These are phyloP conservation scores for Myotis planiceps DNA, from an alignment of 2,797 vertebrate species.

Conservation along the genomic window DNA sequence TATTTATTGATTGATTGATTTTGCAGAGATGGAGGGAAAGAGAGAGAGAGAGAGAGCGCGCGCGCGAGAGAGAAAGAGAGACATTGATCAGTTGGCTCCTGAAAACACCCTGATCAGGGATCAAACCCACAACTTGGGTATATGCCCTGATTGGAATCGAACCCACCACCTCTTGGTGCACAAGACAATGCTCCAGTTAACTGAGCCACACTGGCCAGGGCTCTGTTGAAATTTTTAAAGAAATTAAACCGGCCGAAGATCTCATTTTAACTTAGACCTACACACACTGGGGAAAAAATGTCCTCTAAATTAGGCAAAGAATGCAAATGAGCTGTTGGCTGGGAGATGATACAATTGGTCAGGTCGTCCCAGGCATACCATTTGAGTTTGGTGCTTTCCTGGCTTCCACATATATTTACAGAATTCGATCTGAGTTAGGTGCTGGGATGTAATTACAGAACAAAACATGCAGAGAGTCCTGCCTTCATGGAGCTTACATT, in stretches of 20 bases:
- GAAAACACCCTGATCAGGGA: background rate
- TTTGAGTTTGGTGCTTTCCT: background rate
- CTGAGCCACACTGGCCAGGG: too few species aligned
- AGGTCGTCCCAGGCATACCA: background rate
- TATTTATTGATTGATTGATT: background rate
- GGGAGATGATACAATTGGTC: background rate
- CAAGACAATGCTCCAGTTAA: too few species aligned
- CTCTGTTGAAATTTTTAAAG: background rate
- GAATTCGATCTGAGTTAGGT: background rate
- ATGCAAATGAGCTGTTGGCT: background rate
- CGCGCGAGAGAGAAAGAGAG: background rate
- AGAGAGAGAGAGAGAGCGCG: too few species aligned
- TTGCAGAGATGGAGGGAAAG: background rate
- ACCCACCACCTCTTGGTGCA: background rate
- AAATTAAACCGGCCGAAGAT: background rate
- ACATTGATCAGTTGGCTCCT: background rate
- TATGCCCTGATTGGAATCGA: background rate
- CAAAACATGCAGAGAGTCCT: background rate
- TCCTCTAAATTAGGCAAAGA: background rate
- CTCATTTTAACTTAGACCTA: background rate
- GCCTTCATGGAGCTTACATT: background rate
- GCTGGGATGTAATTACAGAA: background rate
- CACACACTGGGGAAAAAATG: background rate
- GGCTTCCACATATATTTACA: background rate
- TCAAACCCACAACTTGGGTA: background rate